phyloP scores from a whole-genome alignment of 2,888 invertebrate genomes.

The Magallana nippona region DNA sequence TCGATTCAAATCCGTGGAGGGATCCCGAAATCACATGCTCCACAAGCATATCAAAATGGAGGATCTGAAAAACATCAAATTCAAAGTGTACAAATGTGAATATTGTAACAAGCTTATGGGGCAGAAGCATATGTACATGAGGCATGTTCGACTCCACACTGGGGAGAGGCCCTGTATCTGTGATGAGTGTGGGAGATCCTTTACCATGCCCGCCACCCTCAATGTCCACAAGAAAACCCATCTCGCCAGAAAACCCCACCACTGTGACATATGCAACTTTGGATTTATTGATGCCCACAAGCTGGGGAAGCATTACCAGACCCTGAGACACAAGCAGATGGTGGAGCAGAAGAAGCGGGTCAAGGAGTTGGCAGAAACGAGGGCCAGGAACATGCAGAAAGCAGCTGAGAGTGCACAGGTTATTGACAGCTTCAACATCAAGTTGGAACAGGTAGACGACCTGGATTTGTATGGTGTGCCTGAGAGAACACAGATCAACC shows the following conservation, averaged over 20 bases:
- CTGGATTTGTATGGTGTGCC: background rate
- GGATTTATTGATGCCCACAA: constrained; percentile 43
- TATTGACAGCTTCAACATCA: background rate
- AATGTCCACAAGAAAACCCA: constrained; percentile 46
- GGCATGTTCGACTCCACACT: constrained; percentile 47
- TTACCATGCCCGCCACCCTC: constrained; percentile 40
- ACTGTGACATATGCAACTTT: constrained; percentile 41
- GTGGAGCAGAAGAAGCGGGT: background rate
- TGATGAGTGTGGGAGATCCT: constrained; percentile 40
- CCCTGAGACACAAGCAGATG: constrained; percentile 29
- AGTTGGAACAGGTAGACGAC: background rate
- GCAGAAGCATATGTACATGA: constrained; percentile 43
- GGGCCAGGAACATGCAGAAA: background rate
- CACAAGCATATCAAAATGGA: constrained; percentile 39
- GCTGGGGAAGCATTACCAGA: constrained; percentile 37
- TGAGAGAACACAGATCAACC: background rate
- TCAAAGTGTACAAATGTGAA: constrained; percentile 44
- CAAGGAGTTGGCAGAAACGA: constrained; percentile 25
- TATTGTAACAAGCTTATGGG: constrained; percentile 44
- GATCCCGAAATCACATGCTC: constrained; percentile 41
- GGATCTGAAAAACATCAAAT: constrained; percentile 29
- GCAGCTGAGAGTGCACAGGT: background rate
- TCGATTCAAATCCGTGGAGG: constrained; percentile 42
- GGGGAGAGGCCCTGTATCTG: constrained; percentile 45
- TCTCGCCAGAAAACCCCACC: constrained; percentile 34